Evolutionary conservation across 2,888 invertebrate genomes (phyloP), one percentile per base, ranked within the genome.

Genomic region (Choristoneura rosaceana): DNA sequence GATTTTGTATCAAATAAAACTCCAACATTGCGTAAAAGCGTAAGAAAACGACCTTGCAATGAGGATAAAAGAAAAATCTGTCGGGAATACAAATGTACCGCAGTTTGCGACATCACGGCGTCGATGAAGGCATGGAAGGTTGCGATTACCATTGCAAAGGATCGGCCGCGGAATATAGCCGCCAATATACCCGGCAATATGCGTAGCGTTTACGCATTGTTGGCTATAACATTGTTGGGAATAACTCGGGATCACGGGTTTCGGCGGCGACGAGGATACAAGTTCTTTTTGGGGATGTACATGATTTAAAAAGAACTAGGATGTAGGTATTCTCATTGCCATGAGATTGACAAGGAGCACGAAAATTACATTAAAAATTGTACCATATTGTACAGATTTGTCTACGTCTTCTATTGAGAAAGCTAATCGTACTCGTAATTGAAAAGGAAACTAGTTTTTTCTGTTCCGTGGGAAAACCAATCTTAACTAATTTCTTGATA

Each of bases 91-190:
- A 71, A 62, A 67, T 67, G 66, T 9, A 47, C 25, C 52, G 47
- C 47, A 69, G 61, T 66, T 67, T 71, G 55, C 66, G 62, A 65
- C 50, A 58, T 64, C 33, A 15, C 25, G 52, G 61, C 62, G 69
- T 38, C 64, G 45, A 38, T 25, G 64, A n/a, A 63, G 69, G 63
- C 63, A 38, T 34, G 12, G 59, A 41, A 65, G 70, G 65, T 65
- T 64, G 60, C 64, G n/a, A 59, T 65, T 60, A 65, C 65, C 70
- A 70, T 69, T 64, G 62, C 62, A 17, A 62, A 69, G 69, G 38
- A 61, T 68, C 47, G 55, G 67, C n/a, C 4, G 52, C 52, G 25
- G 25, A 25, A 55, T 55, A 25, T 25, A 25, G 55, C 10, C 55
- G 12, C 55, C 55, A 12, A 55, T 25, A 52, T 55, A 12, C 55